Evolutionary conservation across 1,140 invertebrate genomes (phyloP), one percentile per base, ranked within the genome.

Genomic region (Brachionus rubens): DNA sequence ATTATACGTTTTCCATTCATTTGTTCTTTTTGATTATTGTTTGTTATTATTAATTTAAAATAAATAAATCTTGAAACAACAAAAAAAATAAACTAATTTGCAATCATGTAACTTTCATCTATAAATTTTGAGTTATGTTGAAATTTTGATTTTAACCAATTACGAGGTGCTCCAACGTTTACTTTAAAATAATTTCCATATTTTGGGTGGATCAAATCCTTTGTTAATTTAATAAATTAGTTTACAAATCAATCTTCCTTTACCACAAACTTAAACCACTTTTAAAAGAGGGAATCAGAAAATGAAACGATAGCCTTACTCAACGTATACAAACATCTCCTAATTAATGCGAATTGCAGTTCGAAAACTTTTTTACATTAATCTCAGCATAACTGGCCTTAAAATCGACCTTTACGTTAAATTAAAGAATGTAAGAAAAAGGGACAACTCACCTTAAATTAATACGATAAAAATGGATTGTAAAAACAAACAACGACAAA

Each of bases 61-160:
- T 46, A 3, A 7, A 7, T n/a, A n/a, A n/a, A n/a, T n/a, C n/a
- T n/a, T 28, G 28, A 56, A 26, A 56, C 21, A 56, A 26, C 28
- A 54, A 54, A n/a, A 33, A 16, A 33, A 59, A 43, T 24, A 65
- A 65, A 12, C 21, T 65, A 65, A 65, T 65, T 43, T 43, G 59
- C 10, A 24, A 65, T 65, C 40, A 43, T 65, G 9, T 43, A 65
- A 28, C 30, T 65, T 65, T 65, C 54, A 36, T 59, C 36, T n/a
- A 59, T 19, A 59, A 36, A 36, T 36, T 36, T 36, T 5, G 19
- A 43, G 19, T 24, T 36, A 26, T 65, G 40, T 43, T 65, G 59
- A 65, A 65, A 65, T 26, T 65, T 65, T 14, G 59, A 65, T 65
- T 65, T 65, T 43, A 65, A 19, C 59, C 59, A 65, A 43, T 65